Evolutionary conservation across 2,888 invertebrate species (phyloP).

Genomic region (Junonia oenone): DNA sequence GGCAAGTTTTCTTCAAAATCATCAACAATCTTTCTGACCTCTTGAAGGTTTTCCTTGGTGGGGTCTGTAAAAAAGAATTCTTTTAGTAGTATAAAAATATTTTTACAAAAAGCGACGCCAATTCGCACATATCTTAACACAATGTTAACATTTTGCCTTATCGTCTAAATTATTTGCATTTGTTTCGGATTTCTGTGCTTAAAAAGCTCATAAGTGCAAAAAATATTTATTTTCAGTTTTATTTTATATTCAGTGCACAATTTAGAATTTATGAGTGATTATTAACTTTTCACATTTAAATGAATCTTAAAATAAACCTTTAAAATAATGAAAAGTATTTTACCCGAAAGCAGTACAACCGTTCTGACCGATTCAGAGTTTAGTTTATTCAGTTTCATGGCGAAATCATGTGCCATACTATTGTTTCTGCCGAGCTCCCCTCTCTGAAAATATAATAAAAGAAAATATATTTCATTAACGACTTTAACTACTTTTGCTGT

Average conservation of each 20-base stretch:
- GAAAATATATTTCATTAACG: no score
- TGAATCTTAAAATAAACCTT: no score
- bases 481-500: no score
- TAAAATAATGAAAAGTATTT: background rate
- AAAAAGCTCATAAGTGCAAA: no score
- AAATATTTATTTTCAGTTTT: no score
- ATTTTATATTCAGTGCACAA: no score
- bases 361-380: conserved; percentile 98
- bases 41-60: conserved; percentile 68
- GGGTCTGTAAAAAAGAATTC: conserved; percentile 61
- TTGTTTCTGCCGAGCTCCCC: conserved; percentile 16
- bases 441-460: conserved; percentile 25
- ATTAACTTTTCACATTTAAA: no score
- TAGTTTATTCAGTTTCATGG: conserved; percentile 83
- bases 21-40: conserved; percentile 39
- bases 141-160: background rate
- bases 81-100: no score
- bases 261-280: no score
- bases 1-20: conserved; percentile 47
- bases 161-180: no score
- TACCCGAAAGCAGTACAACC: conserved; percentile 88
- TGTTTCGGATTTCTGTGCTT: no score
- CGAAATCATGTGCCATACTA: conserved; percentile 78
- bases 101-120: no score
- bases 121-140: background rate